Base-by-base conservation (phyloP, 2,888 invertebrate species). In the Bombyx huttoni region DNA sequence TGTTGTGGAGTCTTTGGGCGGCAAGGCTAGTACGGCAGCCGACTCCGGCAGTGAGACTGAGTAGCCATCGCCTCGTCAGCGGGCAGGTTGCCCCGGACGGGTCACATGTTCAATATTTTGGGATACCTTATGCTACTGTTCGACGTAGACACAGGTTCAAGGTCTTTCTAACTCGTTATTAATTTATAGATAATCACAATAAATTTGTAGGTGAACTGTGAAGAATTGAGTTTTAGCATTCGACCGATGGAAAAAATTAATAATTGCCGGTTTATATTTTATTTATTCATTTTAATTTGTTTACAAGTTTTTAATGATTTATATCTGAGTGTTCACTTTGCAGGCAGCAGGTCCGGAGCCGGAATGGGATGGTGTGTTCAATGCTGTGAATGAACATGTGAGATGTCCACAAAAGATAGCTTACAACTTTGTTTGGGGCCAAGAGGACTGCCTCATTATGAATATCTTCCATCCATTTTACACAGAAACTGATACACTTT, bases 41-140 rank as follows among this genome's bases (percentile, higher is more conserved):
- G 3, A 49, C 58, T 9, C 53, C 52, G 6, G 34, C 9, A 7
- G 49, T 60, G 49, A 54, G 45, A 34, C 55, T 62, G 14, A 33
- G 54, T 46, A 52, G 58, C 48, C 64, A 65, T 13, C 51, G 47
- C 45, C 49, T 52, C 47, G 49, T 65, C 34, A 60, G 62, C 8
- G 68, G 67, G 1, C 53, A 50, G 33, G 33, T 59, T 13, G 54
- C 66, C 2, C 50, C 51, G 13, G 64, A 63, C 49, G 61, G 61
- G 48, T 49, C 60, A 12, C 54, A 62, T 49, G 49, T 52, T 10
- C 59, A 59, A n/a, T 69, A 64, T 51, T 47, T 58, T 40, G 61
- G 59, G 7, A 62, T 69, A 7, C 68, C 69, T 1, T 69, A 68
- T 47, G 67, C 67, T 0, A 63, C 63, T 3, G 58, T 58, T 10